Evolutionary conservation across 2,797 vertebrate species (phyloP), one percentile per base, ranked within the genome.

Genomic region (Heteromormyrus szaboi): DNA sequence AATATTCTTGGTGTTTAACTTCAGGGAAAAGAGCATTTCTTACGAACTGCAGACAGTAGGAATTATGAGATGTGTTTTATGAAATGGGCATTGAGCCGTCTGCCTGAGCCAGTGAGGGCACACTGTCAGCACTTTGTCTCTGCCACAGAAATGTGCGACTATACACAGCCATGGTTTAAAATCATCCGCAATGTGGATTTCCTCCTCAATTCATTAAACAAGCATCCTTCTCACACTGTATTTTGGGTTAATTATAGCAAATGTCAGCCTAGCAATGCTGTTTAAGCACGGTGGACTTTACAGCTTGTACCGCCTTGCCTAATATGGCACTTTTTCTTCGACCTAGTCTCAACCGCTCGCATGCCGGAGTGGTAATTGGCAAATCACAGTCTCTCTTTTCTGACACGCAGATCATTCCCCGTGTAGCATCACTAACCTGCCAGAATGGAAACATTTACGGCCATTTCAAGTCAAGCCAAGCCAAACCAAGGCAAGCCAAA

Each of bases 161-260:
- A 29, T 85, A 29, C 81, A 29, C n/a, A 54, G 25, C 22, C 84
- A 29, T 12, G 5, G 48, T 22, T 85, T 54, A 37, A 54, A 53
- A 85, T 53, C 22, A 54, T 17, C 50, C 50, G 33, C 84, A 54
- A 29, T 54, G 11, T 33, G 51, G 50, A 33, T 85, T 85, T 33
- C 51, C 48, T 53, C 25, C 22, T 54, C 12, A 54, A 85, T 25
- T 33, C 50, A 85, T 53, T 85, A 85, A 85, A 85, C 44, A 51
- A 7, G 44, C 19, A 54, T 85, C 17, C 84, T 33, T 85, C 51
- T 85, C 84, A 85, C 25, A 88, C 87, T 37, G 68, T 88, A 56
- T 62, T 87, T 62, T 68, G 53, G 44, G 19, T 19, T 41, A 62
- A 62, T 59, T 87, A 87, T 62, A 85, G 84, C 50, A 85, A 85